Base-by-base conservation (phyloP, 2,888 invertebrate species). In the Axea sp. region DNA sequence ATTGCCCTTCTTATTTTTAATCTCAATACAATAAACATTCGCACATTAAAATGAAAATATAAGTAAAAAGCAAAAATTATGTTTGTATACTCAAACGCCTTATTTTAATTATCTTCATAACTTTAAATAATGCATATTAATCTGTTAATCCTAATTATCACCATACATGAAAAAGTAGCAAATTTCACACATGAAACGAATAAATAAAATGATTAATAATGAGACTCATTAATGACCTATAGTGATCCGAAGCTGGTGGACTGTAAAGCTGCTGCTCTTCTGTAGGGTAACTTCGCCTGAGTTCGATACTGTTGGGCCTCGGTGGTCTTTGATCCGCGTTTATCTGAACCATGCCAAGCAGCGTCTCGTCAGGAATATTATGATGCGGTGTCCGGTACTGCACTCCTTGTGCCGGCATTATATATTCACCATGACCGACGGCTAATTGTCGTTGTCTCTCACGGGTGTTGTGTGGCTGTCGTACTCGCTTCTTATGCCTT, bases 221-320 rank as follows among this genome's bases (percentile, higher is more conserved):
- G 4, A 3, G 19, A 19, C 19, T 19, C 3, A 19, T 19, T 41
- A 75, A 15, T 31, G 49, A 86, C 86, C 86, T 85, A 72, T 87
- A 87, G 71, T 85, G 87, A 76, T 87, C 87, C 22, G 85, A 84
- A 64, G 85, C 79, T 2, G 84, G 84, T 19, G 87, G 87, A 60
- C 86, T 87, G 79, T 86, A 86, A 5, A 86, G 81, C 41, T 86
- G 83, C 49, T 87, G 87, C 26, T 86, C 87, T 57, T 87, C 85
- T 0, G 89, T 81, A 30, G 89, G 89, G 81, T 90, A 90, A 77
- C 88, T 89, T 78, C 93, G 90, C 76, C 93, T 91, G 31, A 96
- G 90, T 87, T 96, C 96, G 80, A 96, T 96, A 51, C 96, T 96
- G 89, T 94, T 96, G 3, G 96, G 96, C 77, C 96, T 89, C 2